These are phyloP conservation scores for Watsonalla binaria DNA, from an alignment of 2,888 invertebrate genomes.

Conservation along the genomic window DNA sequence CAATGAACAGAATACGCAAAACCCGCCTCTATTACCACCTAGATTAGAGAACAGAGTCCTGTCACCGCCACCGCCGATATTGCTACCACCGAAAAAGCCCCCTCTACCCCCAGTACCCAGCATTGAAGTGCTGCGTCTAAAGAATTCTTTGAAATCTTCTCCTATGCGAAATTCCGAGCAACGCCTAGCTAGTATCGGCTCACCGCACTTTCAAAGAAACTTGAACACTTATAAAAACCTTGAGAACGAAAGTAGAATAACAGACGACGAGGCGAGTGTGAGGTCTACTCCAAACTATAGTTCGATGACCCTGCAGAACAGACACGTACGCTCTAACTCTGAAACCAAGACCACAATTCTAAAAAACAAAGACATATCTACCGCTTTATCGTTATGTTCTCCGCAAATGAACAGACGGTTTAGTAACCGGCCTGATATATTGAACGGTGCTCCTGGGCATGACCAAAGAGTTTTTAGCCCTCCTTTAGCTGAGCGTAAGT, in stretches of 20 bases:
- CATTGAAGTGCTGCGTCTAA: slow-evolving; percentile 79
- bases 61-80: slow-evolving; percentile 73
- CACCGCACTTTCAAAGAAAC: slow-evolving; percentile 81
- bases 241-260: slow-evolving; percentile 66
- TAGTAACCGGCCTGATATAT: slow-evolving; percentile 61
- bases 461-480: slow-evolving; percentile 61
- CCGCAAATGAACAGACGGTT: slow-evolving; percentile 77
- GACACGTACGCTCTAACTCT: slow-evolving; percentile 68
- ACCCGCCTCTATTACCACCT: slow-evolving; percentile 77
- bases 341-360: slow-evolving; percentile 71
- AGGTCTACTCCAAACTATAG: slow-evolving; percentile 55
- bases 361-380: slow-evolving; percentile 66
- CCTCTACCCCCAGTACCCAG: slow-evolving; percentile 85
- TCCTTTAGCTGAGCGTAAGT: slow-evolving; percentile 52
- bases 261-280: slow-evolving; percentile 53
- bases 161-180: slow-evolving; percentile 65
- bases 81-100: slow-evolving; percentile 84
- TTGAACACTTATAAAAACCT: slow-evolving; percentile 78
- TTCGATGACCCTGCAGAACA: slow-evolving; percentile 63
- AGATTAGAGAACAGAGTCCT: slow-evolving; percentile 57
- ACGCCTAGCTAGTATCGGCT: slow-evolving; percentile 81
- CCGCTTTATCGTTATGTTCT: slow-evolving; percentile 71
- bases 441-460: slow-evolving; percentile 62
- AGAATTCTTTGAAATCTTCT: slow-evolving; percentile 69
- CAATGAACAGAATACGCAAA: slow-evolving; percentile 53